Evolutionary conservation across 2,797 vertebrate species (phyloP).

Genomic region (Poeciliopsis turneri): DNA sequence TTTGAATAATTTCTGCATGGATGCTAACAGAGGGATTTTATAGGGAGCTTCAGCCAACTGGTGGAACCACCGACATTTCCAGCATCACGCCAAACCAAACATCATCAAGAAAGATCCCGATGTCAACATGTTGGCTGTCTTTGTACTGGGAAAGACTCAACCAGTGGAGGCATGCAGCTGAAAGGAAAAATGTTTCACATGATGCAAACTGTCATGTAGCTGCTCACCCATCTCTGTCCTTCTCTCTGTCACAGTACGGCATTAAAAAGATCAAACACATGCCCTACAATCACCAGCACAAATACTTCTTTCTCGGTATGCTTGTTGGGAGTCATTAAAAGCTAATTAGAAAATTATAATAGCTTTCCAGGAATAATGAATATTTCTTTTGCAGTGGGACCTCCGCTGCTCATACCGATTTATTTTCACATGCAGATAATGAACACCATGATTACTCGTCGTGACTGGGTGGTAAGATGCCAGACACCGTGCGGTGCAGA

Average conservation of each 20-base stretch:
- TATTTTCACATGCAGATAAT: conserved; percentile 94
- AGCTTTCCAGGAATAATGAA: background rate
- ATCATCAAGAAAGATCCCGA: conserved; percentile 93
- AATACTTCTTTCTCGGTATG: conserved; percentile 96
- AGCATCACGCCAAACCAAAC: conserved; percentile 97
- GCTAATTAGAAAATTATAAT: background rate
- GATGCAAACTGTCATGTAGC: background rate
- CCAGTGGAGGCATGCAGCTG: conserved; percentile 87
- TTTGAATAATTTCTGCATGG: background rate
- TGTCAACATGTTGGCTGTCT: conserved; percentile 90
- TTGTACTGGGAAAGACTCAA: conserved; percentile 89
- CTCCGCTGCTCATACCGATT: conserved; percentile 92
- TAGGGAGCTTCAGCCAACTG: conserved; percentile 95
- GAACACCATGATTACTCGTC: conserved; percentile 85
- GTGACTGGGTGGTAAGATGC: conserved; percentile 84
- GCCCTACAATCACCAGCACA: conserved; percentile 93
- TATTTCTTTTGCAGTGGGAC: conserved; percentile 84
- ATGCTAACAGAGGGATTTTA: conserved; percentile 1
- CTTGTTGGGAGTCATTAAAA: conserved; percentile 27
- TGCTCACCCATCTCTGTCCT: conserved; percentile 3
- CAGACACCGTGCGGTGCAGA: background rate
- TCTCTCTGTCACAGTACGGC: conserved; percentile 85
- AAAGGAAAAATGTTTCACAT: conserved; percentile 1
- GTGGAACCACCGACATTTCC: conserved; percentile 99
- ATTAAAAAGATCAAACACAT: conserved; percentile 93